Evolutionary conservation across 2,797 vertebrate species (phyloP).

Genomic region (Alosa sapidissima): DNA sequence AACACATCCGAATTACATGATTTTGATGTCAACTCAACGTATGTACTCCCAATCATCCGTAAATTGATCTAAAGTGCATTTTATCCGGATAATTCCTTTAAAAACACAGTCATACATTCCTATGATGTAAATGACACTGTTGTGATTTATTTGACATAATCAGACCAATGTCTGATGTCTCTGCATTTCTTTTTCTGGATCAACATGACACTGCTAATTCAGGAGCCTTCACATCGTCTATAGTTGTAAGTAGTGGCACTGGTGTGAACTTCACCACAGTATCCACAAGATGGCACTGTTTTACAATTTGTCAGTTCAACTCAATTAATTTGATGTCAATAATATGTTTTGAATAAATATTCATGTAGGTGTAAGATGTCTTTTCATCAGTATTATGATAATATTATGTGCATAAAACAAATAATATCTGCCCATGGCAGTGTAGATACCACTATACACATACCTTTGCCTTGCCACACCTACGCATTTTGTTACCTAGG

Average conservation of each 20-base stretch:
- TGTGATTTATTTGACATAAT: not conserved
- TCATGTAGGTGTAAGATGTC: no score
- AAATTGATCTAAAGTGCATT: no score
- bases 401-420: no score
- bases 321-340: not conserved
- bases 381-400: not conserved
- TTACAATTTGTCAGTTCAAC: not conserved
- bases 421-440: no score
- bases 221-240: no score
- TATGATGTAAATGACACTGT: not conserved
- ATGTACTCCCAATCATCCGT: no score
- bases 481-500: constrained; percentile 67
- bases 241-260: no score
- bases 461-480: constrained; percentile 69
- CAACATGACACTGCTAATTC: no score
- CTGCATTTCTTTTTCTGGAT: no score
- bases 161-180: not conserved
- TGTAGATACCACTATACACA: not conserved
- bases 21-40: no score
- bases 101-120: not conserved
- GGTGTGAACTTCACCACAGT: not conserved
- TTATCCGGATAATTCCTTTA: no score
- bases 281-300: not conserved
- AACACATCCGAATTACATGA: no score
- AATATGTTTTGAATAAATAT: not conserved